A percentile compares a stretch with the other conserved stretches of the same genome.
phyloP scores from a whole-genome alignment of 2,888 invertebrate species.

The Anoncus sp. region DNA sequence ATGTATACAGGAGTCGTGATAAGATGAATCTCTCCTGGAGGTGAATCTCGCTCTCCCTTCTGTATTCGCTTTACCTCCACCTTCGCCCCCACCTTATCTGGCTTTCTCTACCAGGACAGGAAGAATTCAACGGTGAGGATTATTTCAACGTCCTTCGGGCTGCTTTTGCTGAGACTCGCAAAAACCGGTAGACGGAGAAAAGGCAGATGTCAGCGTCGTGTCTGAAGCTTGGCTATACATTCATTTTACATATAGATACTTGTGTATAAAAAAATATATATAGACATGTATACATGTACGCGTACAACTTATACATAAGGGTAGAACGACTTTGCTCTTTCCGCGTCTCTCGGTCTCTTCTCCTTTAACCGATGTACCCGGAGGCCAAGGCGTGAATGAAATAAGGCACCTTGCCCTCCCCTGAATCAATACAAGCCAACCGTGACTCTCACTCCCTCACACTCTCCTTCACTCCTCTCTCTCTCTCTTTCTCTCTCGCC shows the following conservation, averaged over 20 bases:
- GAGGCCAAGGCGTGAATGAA: conserved; percentile 68
- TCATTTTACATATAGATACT: too few species aligned
- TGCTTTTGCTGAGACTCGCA: conserved; percentile 69
- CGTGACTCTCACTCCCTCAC: conserved; percentile 57
- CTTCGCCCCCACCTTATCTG: too few species aligned
- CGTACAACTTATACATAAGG: conserved; percentile 8
- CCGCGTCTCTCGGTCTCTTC: conserved; percentile 38
- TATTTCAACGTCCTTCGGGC: conserved; percentile 70
- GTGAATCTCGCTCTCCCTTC: conserved; percentile 59
- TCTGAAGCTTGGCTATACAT: conserved; percentile 55
- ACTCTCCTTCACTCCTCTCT: conserved; percentile 39
- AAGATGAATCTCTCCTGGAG: conserved; percentile 58
- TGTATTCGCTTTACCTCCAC: conserved; percentile 17
- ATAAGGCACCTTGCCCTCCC: conserved; percentile 65
- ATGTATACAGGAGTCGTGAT: conserved; percentile 48
- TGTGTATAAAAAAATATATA: conserved; percentile 26
- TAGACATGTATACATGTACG: conserved; percentile 9
- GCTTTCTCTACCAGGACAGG: conserved; percentile 48
- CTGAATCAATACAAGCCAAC: conserved; percentile 66
- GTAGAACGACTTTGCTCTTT: conserved; percentile 45
- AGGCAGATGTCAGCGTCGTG: conserved; percentile 74
- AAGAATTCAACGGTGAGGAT: conserved; percentile 58
- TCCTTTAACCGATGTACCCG: conserved; percentile 57
- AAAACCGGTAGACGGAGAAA: conserved; percentile 69
- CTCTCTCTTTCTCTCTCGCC: conserved; percentile 48